Evolutionary conservation across 2,888 invertebrate genomes (phyloP).

Genomic region (Drosophila aldrichi): DNA sequence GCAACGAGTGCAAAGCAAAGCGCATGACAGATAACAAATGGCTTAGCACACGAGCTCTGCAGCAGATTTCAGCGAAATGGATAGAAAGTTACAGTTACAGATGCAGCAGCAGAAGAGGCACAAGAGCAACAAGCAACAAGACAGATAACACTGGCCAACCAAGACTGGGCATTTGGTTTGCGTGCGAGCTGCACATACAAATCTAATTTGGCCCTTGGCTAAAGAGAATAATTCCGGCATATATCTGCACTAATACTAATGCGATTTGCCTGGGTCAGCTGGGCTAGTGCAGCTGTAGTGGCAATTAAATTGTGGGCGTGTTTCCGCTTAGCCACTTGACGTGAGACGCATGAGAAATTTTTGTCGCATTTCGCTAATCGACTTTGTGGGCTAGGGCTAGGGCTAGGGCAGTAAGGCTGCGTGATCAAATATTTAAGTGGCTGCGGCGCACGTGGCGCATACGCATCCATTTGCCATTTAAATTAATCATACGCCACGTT

Average conservation of each 20-base stretch:
- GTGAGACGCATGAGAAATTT: conserved; percentile 4
- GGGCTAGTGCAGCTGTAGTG: conserved; percentile 1
- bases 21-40: conserved; percentile 72
- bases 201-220: conserved; percentile 41
- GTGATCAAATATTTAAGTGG: conserved; percentile 30
- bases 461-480: conserved; percentile 43
- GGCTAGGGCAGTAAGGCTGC: too few species aligned
- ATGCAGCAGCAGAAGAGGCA: background rate
- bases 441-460: conserved; percentile 27
- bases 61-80: background rate
- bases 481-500: conserved; percentile 45
- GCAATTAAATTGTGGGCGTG: conserved; percentile 31
- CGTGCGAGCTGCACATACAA: conserved; percentile 29
- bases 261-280: conserved; percentile 1
- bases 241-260: conserved; percentile 7
- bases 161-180: conserved; percentile 41
- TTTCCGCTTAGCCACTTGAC: conserved; percentile 2
- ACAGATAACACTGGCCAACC: conserved; percentile 22
- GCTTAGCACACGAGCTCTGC: conserved; percentile 10
- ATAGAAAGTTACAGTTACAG: background rate
- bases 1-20: conserved; percentile 30
- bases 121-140: conserved; percentile 8
- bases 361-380: conserved; percentile 41
- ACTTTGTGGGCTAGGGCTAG: conserved; percentile 22
- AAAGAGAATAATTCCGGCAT: conserved; percentile 3